These are phyloP conservation scores for Lasius platythorax DNA, from an alignment of 2,888 invertebrate species.

Conservation along the genomic window DNA sequence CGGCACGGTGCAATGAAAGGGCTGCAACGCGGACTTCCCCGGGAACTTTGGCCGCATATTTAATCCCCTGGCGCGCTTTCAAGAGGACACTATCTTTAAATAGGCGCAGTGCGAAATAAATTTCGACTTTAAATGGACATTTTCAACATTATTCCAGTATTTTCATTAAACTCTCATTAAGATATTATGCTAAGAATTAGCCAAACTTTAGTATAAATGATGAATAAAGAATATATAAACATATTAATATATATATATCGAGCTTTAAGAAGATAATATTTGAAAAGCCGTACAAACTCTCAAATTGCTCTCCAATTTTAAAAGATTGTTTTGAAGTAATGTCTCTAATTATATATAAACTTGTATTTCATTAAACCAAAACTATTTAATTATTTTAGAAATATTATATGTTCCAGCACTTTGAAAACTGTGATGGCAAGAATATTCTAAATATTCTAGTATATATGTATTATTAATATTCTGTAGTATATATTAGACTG, in stretches of 20 bases:
- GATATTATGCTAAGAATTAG: neutral
- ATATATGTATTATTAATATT: too few species aligned
- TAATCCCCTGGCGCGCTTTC: constrained; percentile 45
- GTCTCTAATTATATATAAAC: neutral
- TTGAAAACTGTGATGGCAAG: neutral
- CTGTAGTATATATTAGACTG: neutral
- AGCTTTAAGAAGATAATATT: neutral
- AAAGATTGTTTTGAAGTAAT: neutral
- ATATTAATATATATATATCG: neutral
- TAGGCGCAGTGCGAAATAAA: constrained; percentile 12
- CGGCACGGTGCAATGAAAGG: constrained; percentile 60
- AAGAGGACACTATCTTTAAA: constrained; percentile 28
- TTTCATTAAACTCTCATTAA: neutral
- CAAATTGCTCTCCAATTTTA: neutral
- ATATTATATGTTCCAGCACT: neutral
- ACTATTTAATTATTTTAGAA: neutral
- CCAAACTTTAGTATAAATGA: neutral
- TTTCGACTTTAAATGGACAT: constrained; percentile 20
- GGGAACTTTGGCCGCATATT: constrained; percentile 58
- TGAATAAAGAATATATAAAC: neutral
- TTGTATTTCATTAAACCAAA: neutral
- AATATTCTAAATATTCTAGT: neutral
- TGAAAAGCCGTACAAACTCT: neutral
- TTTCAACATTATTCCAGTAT: neutral
- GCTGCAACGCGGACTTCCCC: constrained; percentile 23